These are phyloP conservation scores for Diadophis punctatus DNA, from an alignment of 2,113 vertebrate species.

Conservation along the genomic window DNA sequence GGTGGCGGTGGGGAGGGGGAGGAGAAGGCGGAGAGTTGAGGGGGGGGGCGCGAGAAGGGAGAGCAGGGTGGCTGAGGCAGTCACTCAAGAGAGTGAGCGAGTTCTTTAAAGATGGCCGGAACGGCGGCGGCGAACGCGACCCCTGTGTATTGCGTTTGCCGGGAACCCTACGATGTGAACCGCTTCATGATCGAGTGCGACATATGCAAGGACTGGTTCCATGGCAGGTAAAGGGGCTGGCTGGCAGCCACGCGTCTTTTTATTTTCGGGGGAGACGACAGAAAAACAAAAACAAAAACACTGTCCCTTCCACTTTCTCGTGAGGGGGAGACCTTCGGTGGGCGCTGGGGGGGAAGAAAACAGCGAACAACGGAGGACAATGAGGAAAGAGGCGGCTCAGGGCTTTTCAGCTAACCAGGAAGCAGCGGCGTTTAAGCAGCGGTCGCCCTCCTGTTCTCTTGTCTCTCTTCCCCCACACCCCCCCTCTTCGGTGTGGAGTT, in stretches of 20 bases:
- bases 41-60: slow-evolving; percentile 61
- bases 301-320: background rate
- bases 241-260: background rate
- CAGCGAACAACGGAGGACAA: slow-evolving; percentile 16
- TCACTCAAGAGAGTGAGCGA: slow-evolving; percentile 39
- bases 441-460: background rate
- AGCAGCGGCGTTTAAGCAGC: slow-evolving; percentile 4
- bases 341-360: background rate
- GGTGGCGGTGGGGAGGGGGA: slow-evolving; percentile 29
- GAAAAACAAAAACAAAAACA: background rate
- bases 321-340: background rate
- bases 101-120: slow-evolving; percentile 79
- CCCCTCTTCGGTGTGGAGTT: background rate
- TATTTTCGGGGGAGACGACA: background rate
- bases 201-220: slow-evolving; percentile 98
- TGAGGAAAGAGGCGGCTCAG: slow-evolving; percentile 7
- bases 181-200: slow-evolving; percentile 99
- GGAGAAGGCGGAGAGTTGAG: background rate
- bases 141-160: slow-evolving; percentile 95
- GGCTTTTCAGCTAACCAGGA: background rate
- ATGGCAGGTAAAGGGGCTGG: slow-evolving; percentile 82
- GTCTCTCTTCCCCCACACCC: background rate
- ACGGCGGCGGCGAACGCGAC: slow-evolving; percentile 66
- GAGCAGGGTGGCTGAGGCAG: slow-evolving; percentile 38
- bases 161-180: slow-evolving; percentile 94